These are phyloP conservation scores for Platyrinchus mystaceus DNA, from an alignment of 2,797 vertebrate genomes.

Conservation along the genomic window DNA sequence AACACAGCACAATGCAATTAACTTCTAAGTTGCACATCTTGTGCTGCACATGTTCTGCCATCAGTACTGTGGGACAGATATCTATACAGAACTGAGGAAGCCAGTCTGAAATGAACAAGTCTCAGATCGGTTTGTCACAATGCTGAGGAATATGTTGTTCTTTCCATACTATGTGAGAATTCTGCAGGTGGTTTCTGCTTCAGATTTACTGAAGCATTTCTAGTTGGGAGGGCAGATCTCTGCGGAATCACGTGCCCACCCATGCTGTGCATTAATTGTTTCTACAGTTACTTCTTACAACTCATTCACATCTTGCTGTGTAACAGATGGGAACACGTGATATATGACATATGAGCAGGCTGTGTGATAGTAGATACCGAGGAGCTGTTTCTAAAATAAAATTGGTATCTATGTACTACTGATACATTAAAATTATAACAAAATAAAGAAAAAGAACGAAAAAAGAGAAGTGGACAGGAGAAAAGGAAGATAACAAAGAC, in stretches of 20 bases:
- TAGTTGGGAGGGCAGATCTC: neutral
- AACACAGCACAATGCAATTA: neutral
- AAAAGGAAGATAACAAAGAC: neutral
- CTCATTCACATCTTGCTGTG: neutral
- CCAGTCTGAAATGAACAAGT: neutral
- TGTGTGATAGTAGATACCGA: neutral
- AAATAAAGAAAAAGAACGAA: neutral
- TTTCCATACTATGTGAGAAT: neutral
- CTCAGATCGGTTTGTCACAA: neutral
- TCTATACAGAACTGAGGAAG: neutral
- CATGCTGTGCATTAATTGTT: slow-evolving; percentile 24
- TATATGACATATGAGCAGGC: neutral
- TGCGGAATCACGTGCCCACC: neutral
- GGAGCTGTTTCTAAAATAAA: neutral
- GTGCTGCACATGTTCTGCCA: neutral
- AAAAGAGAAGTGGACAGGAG: neutral
- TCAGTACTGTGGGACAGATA: neutral
- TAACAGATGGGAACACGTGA: slow-evolving; percentile 25
- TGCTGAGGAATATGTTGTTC: neutral
- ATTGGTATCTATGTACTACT: neutral
- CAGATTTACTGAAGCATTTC: neutral
- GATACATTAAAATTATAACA: neutral
- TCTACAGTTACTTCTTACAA: slow-evolving; percentile 49
- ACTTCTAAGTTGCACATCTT: neutral
- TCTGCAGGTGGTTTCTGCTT: neutral